These are phyloP conservation scores for Cordilura impudica DNA, from an alignment of 2,888 invertebrate species.

Conservation along the genomic window DNA sequence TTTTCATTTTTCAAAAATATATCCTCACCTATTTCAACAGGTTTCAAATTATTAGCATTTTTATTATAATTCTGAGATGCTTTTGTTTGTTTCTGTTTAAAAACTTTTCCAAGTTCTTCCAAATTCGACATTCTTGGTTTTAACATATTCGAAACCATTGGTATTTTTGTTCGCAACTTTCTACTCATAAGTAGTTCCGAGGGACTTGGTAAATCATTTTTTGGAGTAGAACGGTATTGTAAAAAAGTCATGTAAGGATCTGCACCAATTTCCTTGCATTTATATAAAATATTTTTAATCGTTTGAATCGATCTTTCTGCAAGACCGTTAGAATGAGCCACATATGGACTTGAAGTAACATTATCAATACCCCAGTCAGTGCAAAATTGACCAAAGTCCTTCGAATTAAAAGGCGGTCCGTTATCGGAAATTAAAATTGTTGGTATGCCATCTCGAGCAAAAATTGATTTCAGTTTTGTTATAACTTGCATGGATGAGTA, in stretches of 20 bases:
- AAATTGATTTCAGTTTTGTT: slow-evolving; percentile 49
- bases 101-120: neutral
- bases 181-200: slow-evolving; percentile 50
- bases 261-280: slow-evolving; percentile 28
- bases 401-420: slow-evolving; percentile 4
- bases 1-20: slow-evolving; percentile 1
- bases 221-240: slow-evolving; percentile 36
- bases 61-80: neutral
- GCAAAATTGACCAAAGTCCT: slow-evolving; percentile 36
- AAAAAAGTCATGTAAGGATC: slow-evolving; percentile 44
- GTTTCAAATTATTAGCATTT: neutral
- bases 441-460: slow-evolving; percentile 53
- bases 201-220: slow-evolving; percentile 22
- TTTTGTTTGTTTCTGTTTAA: neutral
- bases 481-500: neutral
- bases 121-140: neutral
- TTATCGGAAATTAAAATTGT: slow-evolving; percentile 48
- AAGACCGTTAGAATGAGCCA: slow-evolving; percentile 59
- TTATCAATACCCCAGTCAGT: slow-evolving; percentile 52
- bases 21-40: neutral
- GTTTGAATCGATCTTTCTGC: slow-evolving; percentile 56
- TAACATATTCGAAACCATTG: neutral
- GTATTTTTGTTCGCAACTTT: slow-evolving; percentile 31
- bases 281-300: slow-evolving; percentile 47
- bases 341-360: slow-evolving; percentile 57